phyloP scores from a whole-genome alignment of 2,797 vertebrate genomes.

The Antrozous pallidus region DNA sequence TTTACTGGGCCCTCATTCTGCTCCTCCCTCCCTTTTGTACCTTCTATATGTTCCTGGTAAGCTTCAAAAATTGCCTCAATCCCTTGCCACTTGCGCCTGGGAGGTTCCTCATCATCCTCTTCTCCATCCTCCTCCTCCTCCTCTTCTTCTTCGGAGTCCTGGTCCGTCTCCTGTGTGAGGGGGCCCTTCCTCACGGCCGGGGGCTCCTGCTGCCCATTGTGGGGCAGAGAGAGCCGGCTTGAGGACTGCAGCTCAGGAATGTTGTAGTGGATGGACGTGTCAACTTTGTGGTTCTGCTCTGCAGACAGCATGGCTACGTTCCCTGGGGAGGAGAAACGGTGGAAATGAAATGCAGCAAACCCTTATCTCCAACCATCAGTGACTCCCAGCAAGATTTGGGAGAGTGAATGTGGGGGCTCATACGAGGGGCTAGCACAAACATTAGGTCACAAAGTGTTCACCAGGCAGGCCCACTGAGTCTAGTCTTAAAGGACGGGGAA shows the following conservation, averaged over 20 bases:
- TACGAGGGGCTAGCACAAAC: accelerated
- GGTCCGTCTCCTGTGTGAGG: slow-evolving; percentile 79
- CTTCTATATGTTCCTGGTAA: slow-evolving; percentile 97
- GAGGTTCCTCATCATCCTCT: slow-evolving; percentile 87
- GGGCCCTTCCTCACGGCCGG: slow-evolving; percentile 71
- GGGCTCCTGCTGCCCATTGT: slow-evolving; percentile 84
- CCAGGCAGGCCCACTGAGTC: accelerated
- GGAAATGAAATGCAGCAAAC: not conserved
- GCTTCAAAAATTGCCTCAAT: slow-evolving; percentile 98
- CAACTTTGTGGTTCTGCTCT: slow-evolving; percentile 92
- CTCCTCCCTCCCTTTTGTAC: slow-evolving; percentile 69
- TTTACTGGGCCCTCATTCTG: accelerated
- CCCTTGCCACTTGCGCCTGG: slow-evolving; percentile 92
- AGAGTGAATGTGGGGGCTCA: not conserved
- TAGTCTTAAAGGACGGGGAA: not conserved
- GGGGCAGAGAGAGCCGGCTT: slow-evolving; percentile 76
- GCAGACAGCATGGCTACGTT: slow-evolving; percentile 82
- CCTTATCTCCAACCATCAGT: not conserved
- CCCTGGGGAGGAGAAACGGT: slow-evolving; percentile 76
- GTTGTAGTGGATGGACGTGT: slow-evolving; percentile 97
- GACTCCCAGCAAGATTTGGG: not conserved
- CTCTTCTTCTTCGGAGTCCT: slow-evolving; percentile 85
- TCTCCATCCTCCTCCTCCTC: slow-evolving; percentile 84
- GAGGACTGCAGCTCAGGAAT: slow-evolving; percentile 95
- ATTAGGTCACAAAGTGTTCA: accelerated